A percentile compares a stretch with the other conserved stretches of the same genome.
Evolutionary conservation across 2,888 invertebrate species (phyloP).

Genomic region (Panopea generosa): DNA sequence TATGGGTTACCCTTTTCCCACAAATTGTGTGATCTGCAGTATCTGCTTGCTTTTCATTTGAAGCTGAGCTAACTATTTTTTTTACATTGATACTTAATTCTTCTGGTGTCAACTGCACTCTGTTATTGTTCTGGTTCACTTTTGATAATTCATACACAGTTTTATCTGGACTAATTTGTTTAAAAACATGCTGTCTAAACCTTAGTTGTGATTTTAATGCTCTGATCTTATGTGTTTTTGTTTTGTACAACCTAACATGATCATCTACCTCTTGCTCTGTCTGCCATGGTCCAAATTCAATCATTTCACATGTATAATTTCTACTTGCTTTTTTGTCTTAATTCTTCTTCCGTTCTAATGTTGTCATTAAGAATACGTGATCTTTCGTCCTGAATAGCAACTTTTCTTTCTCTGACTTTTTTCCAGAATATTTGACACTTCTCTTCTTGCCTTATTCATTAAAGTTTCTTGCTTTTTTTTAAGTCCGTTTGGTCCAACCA

Average conservation of each 20-base stretch:
- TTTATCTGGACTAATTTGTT: background rate
- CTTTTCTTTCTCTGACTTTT: background rate
- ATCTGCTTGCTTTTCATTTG: background rate
- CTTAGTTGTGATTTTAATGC: conserved; percentile 5
- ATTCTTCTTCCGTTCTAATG: background rate
- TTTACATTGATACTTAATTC: background rate
- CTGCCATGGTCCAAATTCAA: conserved; percentile 6
- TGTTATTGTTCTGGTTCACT: background rate
- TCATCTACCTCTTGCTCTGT: conserved; percentile 5
- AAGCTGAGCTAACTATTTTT: background rate
- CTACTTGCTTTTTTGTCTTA: background rate
- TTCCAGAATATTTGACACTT: background rate
- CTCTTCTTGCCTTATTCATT: background rate
- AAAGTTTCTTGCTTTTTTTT: background rate
- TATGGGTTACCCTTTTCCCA: background rate
- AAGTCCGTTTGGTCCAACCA: background rate
- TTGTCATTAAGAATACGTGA: background rate
- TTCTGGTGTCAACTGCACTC: background rate
- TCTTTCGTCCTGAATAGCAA: background rate
- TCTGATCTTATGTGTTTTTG: background rate
- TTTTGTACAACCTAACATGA: background rate
- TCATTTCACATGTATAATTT: conserved; percentile 1
- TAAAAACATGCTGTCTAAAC: conserved; percentile 2
- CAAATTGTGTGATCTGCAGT: background rate
- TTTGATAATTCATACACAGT: background rate